Evolutionary conservation across 2,888 invertebrate species (phyloP), one percentile per base, ranked within the genome.

Genomic region (Platycheirus rosarum): DNA sequence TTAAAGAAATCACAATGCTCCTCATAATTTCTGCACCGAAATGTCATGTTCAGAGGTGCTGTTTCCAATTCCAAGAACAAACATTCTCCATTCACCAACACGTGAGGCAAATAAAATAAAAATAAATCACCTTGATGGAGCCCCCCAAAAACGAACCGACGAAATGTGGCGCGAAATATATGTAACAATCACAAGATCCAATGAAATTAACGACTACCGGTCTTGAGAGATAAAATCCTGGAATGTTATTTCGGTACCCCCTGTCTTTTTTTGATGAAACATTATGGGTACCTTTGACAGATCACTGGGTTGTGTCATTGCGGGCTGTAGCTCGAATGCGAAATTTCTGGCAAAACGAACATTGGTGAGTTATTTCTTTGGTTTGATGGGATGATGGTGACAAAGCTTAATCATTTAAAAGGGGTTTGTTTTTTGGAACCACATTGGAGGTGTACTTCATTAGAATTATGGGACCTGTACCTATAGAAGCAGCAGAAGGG

Each of bases 161-260:
- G 6, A 68, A 71, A 70, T 71, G 42, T 68, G 62, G 63, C 57
- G 35, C 40, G 29, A 66, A 51, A 51, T 26, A 73, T 53, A 68
- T 62, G 69, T 68, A 75, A 71, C 63, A 74, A 65, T 74, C 73
- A 35, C 37, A 78, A 69, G 60, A 51, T 60, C 65, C 68, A 63
- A 74, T 65, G 78, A 84, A 77, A 82, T 82, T 84, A 78, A 84
- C 84, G 69, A 84, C 84, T 78, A 84, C 84, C 73, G 84, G 78
- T 84, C 78, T 84, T 84, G 60, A 69, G 26, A 69, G 84, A 71
- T 75, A 80, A 75, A 66, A 71, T 40, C 40, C 76, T 75, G 70
- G 70, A 69, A 69, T 69, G 23, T 66, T 53, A 37, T 42, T 42
- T 14, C 6, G 6, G 3, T 48, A 23, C 23, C 6, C 23, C 6